phyloP scores from a whole-genome alignment of 1,140 invertebrate genomes.

The Microplitis demolitor region DNA sequence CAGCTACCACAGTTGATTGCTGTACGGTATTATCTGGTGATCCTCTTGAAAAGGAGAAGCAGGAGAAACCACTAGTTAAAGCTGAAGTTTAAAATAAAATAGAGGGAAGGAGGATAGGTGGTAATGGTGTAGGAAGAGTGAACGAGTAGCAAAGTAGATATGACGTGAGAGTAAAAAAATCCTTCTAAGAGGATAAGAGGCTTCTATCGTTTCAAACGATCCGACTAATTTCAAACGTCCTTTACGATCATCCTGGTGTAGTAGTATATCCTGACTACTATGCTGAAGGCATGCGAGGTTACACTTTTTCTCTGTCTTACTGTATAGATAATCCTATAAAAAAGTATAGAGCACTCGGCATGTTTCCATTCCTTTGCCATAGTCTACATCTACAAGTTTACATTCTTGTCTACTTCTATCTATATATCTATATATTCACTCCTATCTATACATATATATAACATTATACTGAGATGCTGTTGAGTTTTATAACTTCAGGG shows the following conservation, averaged over 20 bases:
- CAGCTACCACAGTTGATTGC: conserved; percentile 7
- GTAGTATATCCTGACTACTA: not conserved
- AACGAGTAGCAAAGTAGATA: too few species aligned
- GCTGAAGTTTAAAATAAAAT: not conserved
- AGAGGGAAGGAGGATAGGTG: not conserved
- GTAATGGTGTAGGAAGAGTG: not conserved
- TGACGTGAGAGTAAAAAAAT: conserved; percentile 32
- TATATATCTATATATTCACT: not conserved
- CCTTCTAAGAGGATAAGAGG: conserved; percentile 35
- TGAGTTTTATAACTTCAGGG: not conserved
- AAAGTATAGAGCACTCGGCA: not conserved
- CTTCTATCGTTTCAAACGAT: conserved; percentile 36
- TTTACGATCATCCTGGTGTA: conserved; percentile 9
- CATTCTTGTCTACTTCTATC: not conserved
- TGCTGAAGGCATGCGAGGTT: conserved; percentile 2
- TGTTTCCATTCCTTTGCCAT: not conserved
- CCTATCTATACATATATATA: not conserved
- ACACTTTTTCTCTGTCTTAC: conserved; percentile 1
- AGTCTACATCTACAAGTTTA: not conserved
- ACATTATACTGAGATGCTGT: not conserved
- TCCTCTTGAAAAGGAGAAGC: not conserved
- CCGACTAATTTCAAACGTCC: conserved; percentile 38
- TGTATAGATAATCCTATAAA: conserved; percentile 6
- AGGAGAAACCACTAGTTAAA: not conserved
- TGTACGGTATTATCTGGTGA: conserved; percentile 3